Evolutionary conservation across 2,113 vertebrate species (phyloP).

Genomic region (Xenotilapia leptura): DNA sequence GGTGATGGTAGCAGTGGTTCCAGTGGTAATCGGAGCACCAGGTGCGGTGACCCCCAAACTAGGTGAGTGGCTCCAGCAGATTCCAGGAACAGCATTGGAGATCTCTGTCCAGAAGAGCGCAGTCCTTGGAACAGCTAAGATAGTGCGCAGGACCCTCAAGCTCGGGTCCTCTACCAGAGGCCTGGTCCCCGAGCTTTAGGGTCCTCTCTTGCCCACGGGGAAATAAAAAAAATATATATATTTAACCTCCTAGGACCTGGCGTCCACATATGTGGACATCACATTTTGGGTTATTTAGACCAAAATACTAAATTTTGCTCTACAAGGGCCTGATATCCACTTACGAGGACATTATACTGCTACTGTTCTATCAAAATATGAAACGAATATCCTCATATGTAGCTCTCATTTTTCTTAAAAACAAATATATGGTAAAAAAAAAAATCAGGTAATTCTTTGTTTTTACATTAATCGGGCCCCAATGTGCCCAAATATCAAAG

Average conservation of each 20-base stretch:
- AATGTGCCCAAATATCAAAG: not conserved
- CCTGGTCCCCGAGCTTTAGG: not conserved
- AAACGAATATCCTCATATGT: accelerated
- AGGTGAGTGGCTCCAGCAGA: not conserved
- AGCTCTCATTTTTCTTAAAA: not conserved
- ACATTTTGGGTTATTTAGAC: not conserved
- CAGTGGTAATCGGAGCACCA: accelerated
- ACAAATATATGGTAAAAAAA: not conserved
- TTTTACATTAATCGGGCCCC: not conserved
- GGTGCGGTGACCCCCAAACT: too few relatives aligned
- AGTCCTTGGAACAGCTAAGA: not conserved
- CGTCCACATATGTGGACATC: accelerated
- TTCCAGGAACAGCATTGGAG: not conserved
- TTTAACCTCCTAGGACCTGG: not conserved
- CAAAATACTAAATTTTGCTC: not conserved
- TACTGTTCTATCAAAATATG: not conserved
- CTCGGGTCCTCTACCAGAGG: too few relatives aligned
- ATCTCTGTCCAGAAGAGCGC: accelerated
- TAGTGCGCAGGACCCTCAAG: not conserved
- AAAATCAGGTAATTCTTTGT: not conserved
- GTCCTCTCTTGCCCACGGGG: not conserved
- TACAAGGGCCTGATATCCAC: not conserved
- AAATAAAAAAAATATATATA: not conserved
- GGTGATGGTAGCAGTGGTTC: too few relatives aligned
- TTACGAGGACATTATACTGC: not conserved